Conservation (phyloP, 2,113 vertebrate genomes). For the Lucifuga dentata region DNA sequence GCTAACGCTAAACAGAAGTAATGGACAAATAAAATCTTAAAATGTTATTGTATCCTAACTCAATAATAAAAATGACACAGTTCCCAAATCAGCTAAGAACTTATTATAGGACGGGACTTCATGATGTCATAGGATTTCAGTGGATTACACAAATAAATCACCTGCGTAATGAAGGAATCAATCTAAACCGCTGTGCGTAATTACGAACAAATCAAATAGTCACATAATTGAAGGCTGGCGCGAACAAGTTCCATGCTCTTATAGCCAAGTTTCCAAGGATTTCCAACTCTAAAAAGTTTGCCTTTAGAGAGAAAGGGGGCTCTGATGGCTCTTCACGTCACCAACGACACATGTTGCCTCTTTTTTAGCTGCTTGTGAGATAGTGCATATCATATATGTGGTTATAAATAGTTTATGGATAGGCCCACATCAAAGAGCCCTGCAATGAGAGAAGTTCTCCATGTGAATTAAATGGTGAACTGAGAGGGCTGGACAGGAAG, state of each 20-base stretch:
- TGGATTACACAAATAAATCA: slow-evolving; percentile 36
- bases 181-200: slow-evolving; percentile 41
- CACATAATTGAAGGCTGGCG: slow-evolving; percentile 30
- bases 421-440: slow-evolving; percentile 43
- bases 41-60: not conserved
- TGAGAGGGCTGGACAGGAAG: slow-evolving; percentile 45
- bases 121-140: slow-evolving; percentile 28
- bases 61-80: not conserved
- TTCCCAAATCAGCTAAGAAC: not conserved
- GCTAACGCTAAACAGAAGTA: not conserved
- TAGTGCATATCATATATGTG: slow-evolving; percentile 48
- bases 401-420: slow-evolving; percentile 65
- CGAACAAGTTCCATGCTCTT: slow-evolving; percentile 11
- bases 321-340: slow-evolving; percentile 3
- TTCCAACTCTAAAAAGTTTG: slow-evolving; percentile 20
- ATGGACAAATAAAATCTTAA: not conserved
- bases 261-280: slow-evolving; percentile 25
- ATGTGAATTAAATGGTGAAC: slow-evolving; percentile 48
- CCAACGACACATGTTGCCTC: slow-evolving; percentile 43
- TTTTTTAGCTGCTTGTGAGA: slow-evolving; percentile 47
- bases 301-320: slow-evolving; percentile 5
- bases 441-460: slow-evolving; percentile 41
- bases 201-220: slow-evolving; percentile 56
- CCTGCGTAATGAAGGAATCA: slow-evolving; percentile 31
- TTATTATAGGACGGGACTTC: not conserved